Percentiles rank a stretch among this genome's conserved stretches.
Conservation (phyloP, 2,888 invertebrate genomes). For the Abrostola triplasia region DNA sequence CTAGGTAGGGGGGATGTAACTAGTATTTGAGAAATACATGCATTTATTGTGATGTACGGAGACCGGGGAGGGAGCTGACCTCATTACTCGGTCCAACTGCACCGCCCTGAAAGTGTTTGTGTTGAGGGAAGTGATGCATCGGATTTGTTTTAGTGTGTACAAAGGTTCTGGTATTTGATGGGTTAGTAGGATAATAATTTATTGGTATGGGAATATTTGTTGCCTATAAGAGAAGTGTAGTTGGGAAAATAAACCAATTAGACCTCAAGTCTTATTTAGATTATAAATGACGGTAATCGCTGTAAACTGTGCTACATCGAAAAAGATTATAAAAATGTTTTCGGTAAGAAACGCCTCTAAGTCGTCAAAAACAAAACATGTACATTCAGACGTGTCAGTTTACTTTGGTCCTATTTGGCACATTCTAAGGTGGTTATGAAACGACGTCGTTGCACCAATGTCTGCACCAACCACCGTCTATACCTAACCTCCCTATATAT, state of each 20-base stretch:
- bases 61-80: conserved; percentile 5
- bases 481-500: neutral
- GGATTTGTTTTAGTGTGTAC: neutral
- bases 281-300: too few species aligned
- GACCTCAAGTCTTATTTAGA: too few species aligned
- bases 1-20: conserved; percentile 39
- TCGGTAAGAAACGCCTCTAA: too few species aligned
- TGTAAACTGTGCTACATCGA: too few species aligned
- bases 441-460: neutral
- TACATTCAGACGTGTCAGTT: conserved; percentile 13
- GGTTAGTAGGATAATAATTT: too few species aligned
- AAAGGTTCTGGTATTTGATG: too few species aligned
- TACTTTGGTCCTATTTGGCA: conserved; percentile 5
- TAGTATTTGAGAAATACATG: conserved; percentile 13
- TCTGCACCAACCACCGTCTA: neutral
- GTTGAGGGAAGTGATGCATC: neutral
- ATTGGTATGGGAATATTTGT: too few species aligned
- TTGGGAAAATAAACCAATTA: too few species aligned
- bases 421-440: too few species aligned
- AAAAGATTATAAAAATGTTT: too few species aligned
- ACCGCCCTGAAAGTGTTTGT: conserved; percentile 13
- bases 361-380: too few species aligned
- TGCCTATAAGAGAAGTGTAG: too few species aligned
- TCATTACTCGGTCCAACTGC: conserved; percentile 16
- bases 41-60: conserved; percentile 12